A percentile compares a stretch with the other conserved stretches of the same genome.
phyloP scores from a whole-genome alignment of 2,888 invertebrate species.

The Eristalis pertinax region DNA sequence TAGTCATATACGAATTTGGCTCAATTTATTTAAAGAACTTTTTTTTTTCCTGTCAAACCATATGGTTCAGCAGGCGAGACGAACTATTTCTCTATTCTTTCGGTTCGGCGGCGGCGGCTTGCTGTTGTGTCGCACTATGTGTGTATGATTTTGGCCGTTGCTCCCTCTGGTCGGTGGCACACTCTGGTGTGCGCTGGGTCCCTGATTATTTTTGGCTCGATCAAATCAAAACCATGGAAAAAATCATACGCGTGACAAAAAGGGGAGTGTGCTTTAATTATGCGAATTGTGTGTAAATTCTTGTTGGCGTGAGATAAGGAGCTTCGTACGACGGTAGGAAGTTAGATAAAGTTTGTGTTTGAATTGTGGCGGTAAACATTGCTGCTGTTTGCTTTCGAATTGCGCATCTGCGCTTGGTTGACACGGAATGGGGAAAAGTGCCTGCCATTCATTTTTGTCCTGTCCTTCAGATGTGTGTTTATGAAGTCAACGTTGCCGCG shows the following conservation, averaged over 20 bases:
- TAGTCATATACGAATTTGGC: constrained; percentile 73
- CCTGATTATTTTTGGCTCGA: constrained; percentile 53
- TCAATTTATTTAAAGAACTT: constrained; percentile 81
- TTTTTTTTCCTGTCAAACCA: constrained; percentile 39
- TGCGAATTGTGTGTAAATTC: neutral
- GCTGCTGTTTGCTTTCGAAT: neutral
- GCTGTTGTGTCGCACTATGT: constrained; percentile 21
- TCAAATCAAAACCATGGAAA: constrained; percentile 22
- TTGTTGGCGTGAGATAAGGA: neutral
- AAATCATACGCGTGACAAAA: constrained; percentile 1
- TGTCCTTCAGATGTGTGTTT: neutral
- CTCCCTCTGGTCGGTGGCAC: constrained; percentile 40
- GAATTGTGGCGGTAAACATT: neutral
- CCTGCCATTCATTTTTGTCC: neutral
- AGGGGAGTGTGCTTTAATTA: neutral
- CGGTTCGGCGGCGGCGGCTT: constrained; percentile 13
- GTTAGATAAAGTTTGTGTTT: neutral
- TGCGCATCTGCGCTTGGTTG: neutral
- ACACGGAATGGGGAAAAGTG: neutral
- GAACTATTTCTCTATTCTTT: neutral
- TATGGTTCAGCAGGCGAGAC: constrained; percentile 1
- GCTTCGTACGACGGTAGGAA: neutral
- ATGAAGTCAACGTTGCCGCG: neutral
- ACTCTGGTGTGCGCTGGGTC: neutral
- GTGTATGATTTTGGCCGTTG: constrained; percentile 64